Evolutionary conservation across 2,797 vertebrate genomes (phyloP).

Genomic region (Apogon hyalosoma): DNA sequence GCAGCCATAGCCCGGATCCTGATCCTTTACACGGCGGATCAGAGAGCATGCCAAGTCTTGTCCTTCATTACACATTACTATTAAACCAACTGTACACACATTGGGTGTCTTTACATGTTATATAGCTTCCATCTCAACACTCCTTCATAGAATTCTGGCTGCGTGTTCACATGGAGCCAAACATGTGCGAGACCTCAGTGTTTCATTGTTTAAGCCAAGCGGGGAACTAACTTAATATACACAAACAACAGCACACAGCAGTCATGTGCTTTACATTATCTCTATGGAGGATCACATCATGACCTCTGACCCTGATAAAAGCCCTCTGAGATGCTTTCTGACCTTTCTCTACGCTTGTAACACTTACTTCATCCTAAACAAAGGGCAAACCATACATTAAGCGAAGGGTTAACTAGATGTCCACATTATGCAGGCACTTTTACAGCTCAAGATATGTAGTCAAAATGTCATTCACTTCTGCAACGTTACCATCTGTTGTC

Average conservation of each 20-base stretch:
- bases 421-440: background rate
- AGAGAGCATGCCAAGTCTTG: slow-evolving; percentile 46
- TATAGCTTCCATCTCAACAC: slow-evolving; percentile 16
- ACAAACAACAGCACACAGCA: slow-evolving; percentile 34
- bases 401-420: background rate
- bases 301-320: slow-evolving; percentile 27
- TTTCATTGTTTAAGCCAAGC: slow-evolving; percentile 35
- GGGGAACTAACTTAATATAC: slow-evolving; percentile 58
- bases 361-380: slow-evolving; percentile 6
- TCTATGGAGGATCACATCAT: background rate
- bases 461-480: background rate
- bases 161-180: background rate
- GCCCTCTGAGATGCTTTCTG: slow-evolving; percentile 1
- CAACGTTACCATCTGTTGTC: slow-evolving; percentile 13
- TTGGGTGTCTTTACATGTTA: slow-evolving; percentile 27
- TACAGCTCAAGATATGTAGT: background rate
- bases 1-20: slow-evolving; percentile 1
- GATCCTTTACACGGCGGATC: slow-evolving; percentile 20
- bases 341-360: background rate
- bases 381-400: background rate
- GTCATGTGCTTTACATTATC: slow-evolving; percentile 67
- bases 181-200: background rate
- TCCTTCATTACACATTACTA: slow-evolving; percentile 10
- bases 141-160: slow-evolving; percentile 10
- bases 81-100: slow-evolving; percentile 42